These are phyloP conservation scores for Mionectes olivaceus DNA, from an alignment of 2,797 vertebrate species.

Conservation along the genomic window DNA sequence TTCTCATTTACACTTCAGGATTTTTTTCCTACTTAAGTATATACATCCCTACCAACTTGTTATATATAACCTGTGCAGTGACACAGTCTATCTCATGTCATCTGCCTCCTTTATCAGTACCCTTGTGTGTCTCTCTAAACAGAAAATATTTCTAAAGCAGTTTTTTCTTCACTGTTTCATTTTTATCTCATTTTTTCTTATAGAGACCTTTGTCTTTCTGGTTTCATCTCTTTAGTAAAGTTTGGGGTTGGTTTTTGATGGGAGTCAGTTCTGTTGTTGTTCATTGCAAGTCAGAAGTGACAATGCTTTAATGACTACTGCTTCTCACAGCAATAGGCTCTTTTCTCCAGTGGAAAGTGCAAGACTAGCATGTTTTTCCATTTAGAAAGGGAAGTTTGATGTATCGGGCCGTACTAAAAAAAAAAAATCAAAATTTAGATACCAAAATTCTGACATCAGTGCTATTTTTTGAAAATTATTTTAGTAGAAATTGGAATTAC, in stretches of 20 bases:
- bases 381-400: not conserved
- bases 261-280: not conserved
- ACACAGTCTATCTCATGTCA: fast-evolving
- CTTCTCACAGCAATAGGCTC: not conserved
- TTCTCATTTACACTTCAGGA: not conserved
- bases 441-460: not conserved
- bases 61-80: not conserved
- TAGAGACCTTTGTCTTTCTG: not conserved
- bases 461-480: not conserved
- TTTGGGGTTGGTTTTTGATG: not conserved
- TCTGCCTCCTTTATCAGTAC: not conserved
- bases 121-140: not conserved
- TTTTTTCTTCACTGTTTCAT: not conserved
- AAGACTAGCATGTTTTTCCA: not conserved
- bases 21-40: not conserved
- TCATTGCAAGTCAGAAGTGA: not conserved
- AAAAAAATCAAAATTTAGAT: not conserved
- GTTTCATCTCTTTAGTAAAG: conserved; percentile 2
- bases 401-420: not conserved
- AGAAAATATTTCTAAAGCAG: not conserved
- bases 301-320: not conserved
- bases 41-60: not conserved
- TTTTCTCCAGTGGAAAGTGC: not conserved
- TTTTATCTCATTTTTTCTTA: not conserved
- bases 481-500: not conserved